These are phyloP conservation scores for Sylvia borin DNA, from an alignment of 2,797 vertebrate species.

Conservation along the genomic window DNA sequence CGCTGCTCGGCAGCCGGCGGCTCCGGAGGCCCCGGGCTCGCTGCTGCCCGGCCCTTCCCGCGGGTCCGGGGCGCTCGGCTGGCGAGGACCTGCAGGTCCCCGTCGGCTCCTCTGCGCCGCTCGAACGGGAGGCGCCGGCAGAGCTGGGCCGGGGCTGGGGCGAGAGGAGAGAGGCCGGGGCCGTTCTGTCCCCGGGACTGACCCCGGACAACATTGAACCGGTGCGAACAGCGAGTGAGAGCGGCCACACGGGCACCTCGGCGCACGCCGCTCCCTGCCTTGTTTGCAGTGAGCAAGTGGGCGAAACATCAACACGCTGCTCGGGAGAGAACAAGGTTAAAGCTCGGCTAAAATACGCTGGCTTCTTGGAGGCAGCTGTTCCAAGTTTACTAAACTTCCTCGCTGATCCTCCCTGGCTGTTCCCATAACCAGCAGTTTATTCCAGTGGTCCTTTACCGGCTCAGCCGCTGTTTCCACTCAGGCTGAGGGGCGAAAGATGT, in stretches of 20 bases:
- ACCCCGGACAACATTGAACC: background rate
- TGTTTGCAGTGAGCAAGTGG: background rate
- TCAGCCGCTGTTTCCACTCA: background rate
- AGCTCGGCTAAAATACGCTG: background rate
- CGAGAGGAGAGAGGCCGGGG: too few species aligned
- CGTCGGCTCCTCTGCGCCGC: background rate
- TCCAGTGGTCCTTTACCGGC: background rate
- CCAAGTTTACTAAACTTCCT: constrained; percentile 13
- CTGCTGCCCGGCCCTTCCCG: background rate
- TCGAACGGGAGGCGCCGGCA: background rate
- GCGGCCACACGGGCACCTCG: background rate
- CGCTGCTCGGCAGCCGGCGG: background rate
- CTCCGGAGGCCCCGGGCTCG: background rate
- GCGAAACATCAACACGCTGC: background rate
- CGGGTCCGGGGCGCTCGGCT: background rate
- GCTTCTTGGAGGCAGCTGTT: background rate
- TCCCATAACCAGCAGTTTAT: background rate
- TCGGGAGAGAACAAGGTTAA: background rate
- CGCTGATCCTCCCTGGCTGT: background rate
- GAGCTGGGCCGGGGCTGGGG: background rate
- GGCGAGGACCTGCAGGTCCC: background rate
- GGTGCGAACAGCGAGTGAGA: background rate
- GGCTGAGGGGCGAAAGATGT: background rate
- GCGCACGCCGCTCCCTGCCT: background rate
- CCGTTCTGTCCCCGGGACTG: background rate